phyloP scores from a whole-genome alignment of 2,113 vertebrate genomes.

The Trematocara variabile region DNA sequence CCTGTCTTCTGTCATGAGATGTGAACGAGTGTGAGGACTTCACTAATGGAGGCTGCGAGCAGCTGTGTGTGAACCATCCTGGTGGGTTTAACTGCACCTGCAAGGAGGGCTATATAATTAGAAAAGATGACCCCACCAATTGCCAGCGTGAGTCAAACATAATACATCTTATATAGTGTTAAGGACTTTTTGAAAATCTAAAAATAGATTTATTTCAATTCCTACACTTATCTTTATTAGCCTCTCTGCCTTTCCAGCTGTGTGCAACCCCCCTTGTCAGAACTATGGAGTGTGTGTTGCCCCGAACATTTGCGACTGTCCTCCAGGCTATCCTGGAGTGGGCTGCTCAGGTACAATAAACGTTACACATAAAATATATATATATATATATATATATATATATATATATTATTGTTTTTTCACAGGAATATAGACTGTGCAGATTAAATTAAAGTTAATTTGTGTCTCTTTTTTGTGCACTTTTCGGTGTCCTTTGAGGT shows the following conservation, averaged over 20 bases:
- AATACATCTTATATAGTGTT: not conserved
- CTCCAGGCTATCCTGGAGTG: conserved; percentile 76
- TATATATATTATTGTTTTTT: not conserved
- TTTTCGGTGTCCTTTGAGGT: accelerated
- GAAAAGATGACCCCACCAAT: conserved; percentile 67
- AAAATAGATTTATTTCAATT: not conserved
- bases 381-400: too few relatives aligned
- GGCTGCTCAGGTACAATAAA: conserved; percentile 74
- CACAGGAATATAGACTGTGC: not conserved
- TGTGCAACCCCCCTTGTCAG: conserved; percentile 74
- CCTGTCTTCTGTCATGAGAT: conserved; percentile 50
- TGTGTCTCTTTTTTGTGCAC: not conserved
- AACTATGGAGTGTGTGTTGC: conserved; percentile 77
- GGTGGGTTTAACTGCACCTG: conserved; percentile 76
- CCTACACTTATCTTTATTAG: not conserved
- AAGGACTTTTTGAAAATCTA: not conserved
- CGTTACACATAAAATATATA: not conserved
- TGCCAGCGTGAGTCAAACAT: conserved; percentile 71
- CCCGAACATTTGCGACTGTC: conserved; percentile 78
- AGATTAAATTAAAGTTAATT: not conserved
- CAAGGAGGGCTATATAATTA: conserved; percentile 55
- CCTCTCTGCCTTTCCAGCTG: conserved; percentile 50
- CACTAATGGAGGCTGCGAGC: conserved; percentile 76
- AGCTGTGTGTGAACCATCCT: conserved; percentile 72
- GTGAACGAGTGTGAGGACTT: conserved; percentile 76